Conservation (phyloP, 2,113 vertebrate genomes). For the Gorsachius goisagi region DNA sequence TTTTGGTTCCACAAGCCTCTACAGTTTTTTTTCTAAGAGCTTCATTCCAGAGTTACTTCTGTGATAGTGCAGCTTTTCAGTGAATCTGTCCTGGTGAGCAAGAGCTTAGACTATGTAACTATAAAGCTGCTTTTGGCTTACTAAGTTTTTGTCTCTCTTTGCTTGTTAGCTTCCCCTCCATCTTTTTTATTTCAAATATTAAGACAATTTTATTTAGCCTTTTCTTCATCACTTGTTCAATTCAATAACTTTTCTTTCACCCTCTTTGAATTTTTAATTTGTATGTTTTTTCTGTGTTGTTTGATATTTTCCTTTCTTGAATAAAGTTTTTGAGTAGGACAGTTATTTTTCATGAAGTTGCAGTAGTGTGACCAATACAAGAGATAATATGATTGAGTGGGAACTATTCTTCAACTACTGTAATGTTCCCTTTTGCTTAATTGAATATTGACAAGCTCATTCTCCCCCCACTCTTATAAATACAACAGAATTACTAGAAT, state of each 20-base stretch:
- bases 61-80: background rate
- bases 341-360: background rate
- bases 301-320: background rate
- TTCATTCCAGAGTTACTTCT: background rate
- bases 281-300: background rate
- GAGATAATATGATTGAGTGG: background rate
- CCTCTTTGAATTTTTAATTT: background rate
- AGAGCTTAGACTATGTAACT: background rate
- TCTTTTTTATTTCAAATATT: background rate
- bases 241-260: background rate
- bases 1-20: background rate
- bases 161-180: background rate
- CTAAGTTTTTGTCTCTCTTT: background rate
- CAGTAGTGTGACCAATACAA: background rate
- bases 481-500: background rate
- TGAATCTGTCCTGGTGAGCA: background rate
- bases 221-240: background rate
- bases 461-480: background rate
- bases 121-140: background rate
- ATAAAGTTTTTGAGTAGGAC: background rate
- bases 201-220: background rate
- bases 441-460: background rate
- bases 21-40: background rate
- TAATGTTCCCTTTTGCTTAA: background rate
- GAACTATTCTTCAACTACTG: background rate